These are phyloP conservation scores for Cheilosia scutellata DNA, from an alignment of 2,888 invertebrate genomes.

Conservation along the genomic window DNA sequence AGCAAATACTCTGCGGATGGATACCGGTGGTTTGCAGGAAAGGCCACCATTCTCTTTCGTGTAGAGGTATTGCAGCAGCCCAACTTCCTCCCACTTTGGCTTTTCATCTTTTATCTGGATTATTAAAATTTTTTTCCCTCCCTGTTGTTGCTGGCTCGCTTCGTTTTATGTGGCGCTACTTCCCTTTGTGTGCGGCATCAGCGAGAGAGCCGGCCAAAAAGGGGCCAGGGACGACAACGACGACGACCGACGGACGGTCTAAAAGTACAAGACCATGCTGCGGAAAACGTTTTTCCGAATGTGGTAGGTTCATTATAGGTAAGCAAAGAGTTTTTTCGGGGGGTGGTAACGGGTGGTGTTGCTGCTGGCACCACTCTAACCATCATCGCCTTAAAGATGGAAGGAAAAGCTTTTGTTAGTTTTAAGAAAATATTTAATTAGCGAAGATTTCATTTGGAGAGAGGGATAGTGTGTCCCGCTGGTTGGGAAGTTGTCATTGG, in stretches of 20 bases:
- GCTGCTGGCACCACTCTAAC: constrained; percentile 15
- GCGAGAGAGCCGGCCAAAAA: neutral
- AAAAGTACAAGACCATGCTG: constrained; percentile 72
- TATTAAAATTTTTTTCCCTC: constrained; percentile 59
- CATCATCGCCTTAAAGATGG: constrained; percentile 6
- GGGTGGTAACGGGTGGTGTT: constrained; percentile 17
- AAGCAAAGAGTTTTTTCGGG: constrained; percentile 30
- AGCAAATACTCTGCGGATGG: constrained; percentile 45
- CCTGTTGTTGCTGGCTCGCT: constrained; percentile 35
- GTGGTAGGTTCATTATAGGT: constrained; percentile 74
- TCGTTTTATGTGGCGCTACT: constrained; percentile 66
- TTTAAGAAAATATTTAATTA: constrained; percentile 76
- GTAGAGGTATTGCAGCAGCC: neutral
- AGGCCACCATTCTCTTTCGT: neutral
- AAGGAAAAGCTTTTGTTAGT: constrained; percentile 67
- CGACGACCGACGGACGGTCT: neutral
- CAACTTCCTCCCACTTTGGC: constrained; percentile 44
- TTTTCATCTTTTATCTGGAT: constrained; percentile 75
- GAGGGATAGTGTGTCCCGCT: neutral
- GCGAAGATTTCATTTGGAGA: constrained; percentile 63
- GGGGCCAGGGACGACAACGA: neutral
- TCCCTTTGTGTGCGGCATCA: constrained; percentile 57
- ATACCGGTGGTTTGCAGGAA: constrained; percentile 40
- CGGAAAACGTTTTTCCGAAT: constrained; percentile 75
- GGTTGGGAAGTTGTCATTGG: constrained; percentile 65